Evolutionary conservation across 64 coral and sea anemone genomes (phyloP).

Genomic region (Hydrozoanthus tunicans): DNA sequence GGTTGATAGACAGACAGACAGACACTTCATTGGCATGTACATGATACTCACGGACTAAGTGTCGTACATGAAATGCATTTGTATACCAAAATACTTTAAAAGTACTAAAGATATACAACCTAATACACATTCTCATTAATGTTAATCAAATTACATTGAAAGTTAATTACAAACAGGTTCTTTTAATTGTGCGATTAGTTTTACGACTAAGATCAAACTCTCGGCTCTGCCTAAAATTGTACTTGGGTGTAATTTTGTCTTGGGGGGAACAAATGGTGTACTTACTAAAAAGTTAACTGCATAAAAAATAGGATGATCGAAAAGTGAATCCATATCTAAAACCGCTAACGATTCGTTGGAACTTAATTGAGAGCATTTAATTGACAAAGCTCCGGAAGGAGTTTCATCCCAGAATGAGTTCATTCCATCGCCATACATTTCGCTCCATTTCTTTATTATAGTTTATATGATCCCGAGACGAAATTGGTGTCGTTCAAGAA

Average conservation of each 20-base stretch:
- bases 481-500: too few relatives aligned
- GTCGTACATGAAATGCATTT: too few relatives aligned
- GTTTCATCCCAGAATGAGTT: too few relatives aligned
- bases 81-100: background rate
- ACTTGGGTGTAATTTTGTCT: background rate
- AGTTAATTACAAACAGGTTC: background rate
- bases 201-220: background rate
- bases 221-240: conserved; percentile 21
- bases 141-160: background rate
- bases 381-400: background rate
- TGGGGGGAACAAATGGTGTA: conserved; percentile 27
- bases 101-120: background rate
- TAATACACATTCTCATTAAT: background rate
- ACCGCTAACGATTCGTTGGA: background rate
- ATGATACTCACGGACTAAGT: too few relatives aligned
- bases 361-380: background rate
- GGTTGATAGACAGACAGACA: too few relatives aligned
- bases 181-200: background rate
- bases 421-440: too few relatives aligned
- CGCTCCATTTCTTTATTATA: too few relatives aligned
- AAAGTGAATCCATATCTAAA: conserved; percentile 3
- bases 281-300: conserved; percentile 35
- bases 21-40: too few relatives aligned
- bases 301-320: conserved; percentile 44
- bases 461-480: too few relatives aligned